Conservation (phyloP, 2,888 invertebrate species). For the Coenonympha glycerion region DNA sequence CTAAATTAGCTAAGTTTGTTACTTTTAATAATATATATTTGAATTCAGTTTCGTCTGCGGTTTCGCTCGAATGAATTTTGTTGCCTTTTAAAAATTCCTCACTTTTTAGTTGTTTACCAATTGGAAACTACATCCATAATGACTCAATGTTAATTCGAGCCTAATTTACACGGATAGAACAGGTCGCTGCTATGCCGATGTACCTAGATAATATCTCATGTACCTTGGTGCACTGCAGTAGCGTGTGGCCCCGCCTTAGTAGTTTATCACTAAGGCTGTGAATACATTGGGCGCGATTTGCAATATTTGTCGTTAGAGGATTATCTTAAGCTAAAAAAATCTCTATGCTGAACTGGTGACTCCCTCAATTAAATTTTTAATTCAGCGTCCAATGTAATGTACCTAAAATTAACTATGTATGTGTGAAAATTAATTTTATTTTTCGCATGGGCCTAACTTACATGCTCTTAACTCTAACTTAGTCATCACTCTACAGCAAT, state of each 20-base stretch:
- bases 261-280: conserved; percentile 4
- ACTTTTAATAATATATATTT: too few relatives aligned
- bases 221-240: conserved; percentile 14
- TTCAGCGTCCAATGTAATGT: too few relatives aligned
- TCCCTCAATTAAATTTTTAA: too few relatives aligned
- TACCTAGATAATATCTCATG: conserved; percentile 10
- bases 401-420: too few relatives aligned
- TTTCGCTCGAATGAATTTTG: background rate
- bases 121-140: background rate
- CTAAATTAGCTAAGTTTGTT: background rate
- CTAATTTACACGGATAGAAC: conserved; percentile 7
- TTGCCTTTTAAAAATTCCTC: background rate
- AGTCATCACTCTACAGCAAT: too few relatives aligned
- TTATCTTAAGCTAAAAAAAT: too few relatives aligned
- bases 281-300: background rate
- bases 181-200: conserved; percentile 4
- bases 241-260: conserved; percentile 8
- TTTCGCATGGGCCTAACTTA: too few relatives aligned
- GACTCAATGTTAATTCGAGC: conserved; percentile 4
- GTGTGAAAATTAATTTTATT: too few relatives aligned
- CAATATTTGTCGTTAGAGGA: background rate
- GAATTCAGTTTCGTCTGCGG: background rate
- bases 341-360: too few relatives aligned
- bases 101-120: background rate
- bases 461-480: too few relatives aligned